Base-by-base conservation (phyloP, 2,888 invertebrate species). In the Eumacrocentrus americanus region DNA sequence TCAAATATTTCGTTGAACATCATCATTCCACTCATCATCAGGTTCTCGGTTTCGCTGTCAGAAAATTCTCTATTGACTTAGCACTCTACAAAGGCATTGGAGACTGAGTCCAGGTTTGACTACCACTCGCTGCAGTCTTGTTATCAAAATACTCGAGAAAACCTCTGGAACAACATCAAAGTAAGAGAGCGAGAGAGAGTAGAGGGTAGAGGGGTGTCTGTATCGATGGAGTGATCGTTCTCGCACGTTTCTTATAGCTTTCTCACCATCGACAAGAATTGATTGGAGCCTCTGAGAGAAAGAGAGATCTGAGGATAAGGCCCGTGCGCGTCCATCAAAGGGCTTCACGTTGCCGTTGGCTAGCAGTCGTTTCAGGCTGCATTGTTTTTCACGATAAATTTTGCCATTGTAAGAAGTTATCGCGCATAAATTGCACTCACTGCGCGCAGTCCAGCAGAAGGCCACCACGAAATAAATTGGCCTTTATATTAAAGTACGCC, bases 401-500 rank as follows among this genome's bases (percentile, higher is more conserved):
- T 67, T 47, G 59, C 65, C 67, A 66, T 66, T 67, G 71, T 70
- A 66, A 67, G 63, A 68, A 70, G 67, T 73, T 72, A 71, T 71
- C 70, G 66, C 66, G 69, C 71, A 75, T 75, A 75, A 75, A 73
- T 75, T 71, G 68, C 65, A 64, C 67, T 56, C 60, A 59, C 64
- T 63, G 61, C 44, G n/a, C 23, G 44, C 44, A 40, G 29, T 48
- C 52, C 22, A 14, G 54, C 42, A 22, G 55, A 42, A 34, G 54
- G 48, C 53, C 53, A 44, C 44, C 42, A 37, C 47, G 40, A 72
- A 72, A 76, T 76, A 76, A 76, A 76, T 76, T 74, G 72, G 73
- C 69, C 72, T 76, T 76, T 76, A 76, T 76, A 76, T 74, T 74
- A 74, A 71, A 71, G 69, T 71, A 68, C 70, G 72, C 69, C 70